These are phyloP conservation scores for Ennomos quercinarius DNA, from an alignment of 2,888 invertebrate species.

Conservation along the genomic window DNA sequence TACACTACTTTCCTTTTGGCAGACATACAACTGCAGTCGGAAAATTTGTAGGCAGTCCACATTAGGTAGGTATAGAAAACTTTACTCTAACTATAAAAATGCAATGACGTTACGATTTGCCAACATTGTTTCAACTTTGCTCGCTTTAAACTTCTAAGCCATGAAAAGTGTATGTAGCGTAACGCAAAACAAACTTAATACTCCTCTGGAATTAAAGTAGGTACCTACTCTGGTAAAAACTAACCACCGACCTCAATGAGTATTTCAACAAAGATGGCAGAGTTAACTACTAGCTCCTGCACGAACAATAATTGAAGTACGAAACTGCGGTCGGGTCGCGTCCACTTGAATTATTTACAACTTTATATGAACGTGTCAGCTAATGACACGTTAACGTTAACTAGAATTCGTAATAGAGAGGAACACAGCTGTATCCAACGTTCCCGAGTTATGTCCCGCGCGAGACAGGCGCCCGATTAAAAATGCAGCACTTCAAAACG, in stretches of 20 bases:
- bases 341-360: slow-evolving; percentile 75
- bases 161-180: neutral
- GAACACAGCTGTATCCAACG: slow-evolving; percentile 78
- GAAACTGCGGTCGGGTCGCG: slow-evolving; percentile 61
- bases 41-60: too few species aligned
- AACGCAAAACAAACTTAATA: slow-evolving; percentile 5
- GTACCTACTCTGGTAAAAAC: slow-evolving; percentile 13
- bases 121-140: neutral
- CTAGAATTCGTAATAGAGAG: slow-evolving; percentile 81
- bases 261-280: slow-evolving; percentile 29
- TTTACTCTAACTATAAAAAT: neutral
- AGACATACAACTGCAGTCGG: too few species aligned
- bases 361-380: slow-evolving; percentile 78
- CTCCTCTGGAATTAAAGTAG: slow-evolving; percentile 9
- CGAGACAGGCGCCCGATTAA: slow-evolving; percentile 81
- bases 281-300: slow-evolving; percentile 25
- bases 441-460: slow-evolving; percentile 83
- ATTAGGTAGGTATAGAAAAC: neutral
- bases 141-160: neutral
- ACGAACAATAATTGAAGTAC: slow-evolving; percentile 40
- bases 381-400: slow-evolving; percentile 82
- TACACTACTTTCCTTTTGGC: too few species aligned
- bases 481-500: slow-evolving; percentile 83
- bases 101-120: too few species aligned
- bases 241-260: slow-evolving; percentile 24